These are phyloP conservation scores for Dromiciops gliroides DNA, from an alignment of 2,113 vertebrate genomes.

Conservation along the genomic window DNA sequence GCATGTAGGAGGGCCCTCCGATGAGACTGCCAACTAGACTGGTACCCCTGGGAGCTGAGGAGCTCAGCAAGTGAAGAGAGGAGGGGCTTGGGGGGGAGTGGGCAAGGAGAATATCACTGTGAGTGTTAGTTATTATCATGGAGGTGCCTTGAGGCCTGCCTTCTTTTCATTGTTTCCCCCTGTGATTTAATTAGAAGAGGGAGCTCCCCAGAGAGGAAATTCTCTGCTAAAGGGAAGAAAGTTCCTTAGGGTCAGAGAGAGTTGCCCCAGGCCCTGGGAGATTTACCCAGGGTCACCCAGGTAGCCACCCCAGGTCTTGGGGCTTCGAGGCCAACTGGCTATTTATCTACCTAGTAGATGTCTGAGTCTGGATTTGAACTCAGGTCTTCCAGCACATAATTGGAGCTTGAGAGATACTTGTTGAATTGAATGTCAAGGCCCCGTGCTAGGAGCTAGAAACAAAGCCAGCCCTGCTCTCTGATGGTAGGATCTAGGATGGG, in stretches of 20 bases:
- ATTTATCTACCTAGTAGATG: not conserved
- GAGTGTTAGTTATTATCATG: not conserved
- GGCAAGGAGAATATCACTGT: too few relatives aligned
- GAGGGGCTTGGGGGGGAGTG: too few relatives aligned
- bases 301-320: too few relatives aligned
- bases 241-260: not conserved
- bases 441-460: too few relatives aligned
- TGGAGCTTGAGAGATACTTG: not conserved
- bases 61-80: not conserved
- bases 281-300: too few relatives aligned
- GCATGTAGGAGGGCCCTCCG: not conserved
- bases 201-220: too few relatives aligned
- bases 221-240: too few relatives aligned
- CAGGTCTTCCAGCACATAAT: too few relatives aligned
- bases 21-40: not conserved
- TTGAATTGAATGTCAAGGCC: not conserved
- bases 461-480: too few relatives aligned
- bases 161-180: too few relatives aligned
- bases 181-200: not conserved
- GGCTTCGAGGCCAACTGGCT: not conserved
- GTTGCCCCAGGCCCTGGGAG: not conserved
- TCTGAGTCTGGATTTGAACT: too few relatives aligned
- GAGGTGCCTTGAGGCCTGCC: not conserved
- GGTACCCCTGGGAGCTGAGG: not conserved
- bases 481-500: too few relatives aligned